These are phyloP conservation scores for Fratercula arctica DNA, from an alignment of 2,797 vertebrate genomes.

Conservation along the genomic window DNA sequence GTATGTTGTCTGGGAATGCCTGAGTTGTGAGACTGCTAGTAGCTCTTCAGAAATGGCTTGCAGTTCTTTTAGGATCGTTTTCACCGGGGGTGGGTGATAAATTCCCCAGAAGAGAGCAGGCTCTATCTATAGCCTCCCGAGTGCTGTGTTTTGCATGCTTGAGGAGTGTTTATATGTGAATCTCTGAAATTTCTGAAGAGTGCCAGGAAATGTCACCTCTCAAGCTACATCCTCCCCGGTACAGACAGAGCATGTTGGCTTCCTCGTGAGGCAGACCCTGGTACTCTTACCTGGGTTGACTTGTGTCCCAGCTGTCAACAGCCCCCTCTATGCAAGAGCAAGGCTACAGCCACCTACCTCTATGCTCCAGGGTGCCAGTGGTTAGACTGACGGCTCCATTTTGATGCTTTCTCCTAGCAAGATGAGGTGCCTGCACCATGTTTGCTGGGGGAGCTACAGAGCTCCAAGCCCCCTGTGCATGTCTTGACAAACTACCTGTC, in stretches of 20 bases:
- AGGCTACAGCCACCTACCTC: not conserved
- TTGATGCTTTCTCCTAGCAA: not conserved
- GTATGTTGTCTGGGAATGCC: not conserved
- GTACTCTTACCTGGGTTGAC: not conserved
- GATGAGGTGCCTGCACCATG: not conserved
- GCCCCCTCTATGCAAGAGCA: not conserved
- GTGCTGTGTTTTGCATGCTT: not conserved
- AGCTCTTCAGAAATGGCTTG: not conserved
- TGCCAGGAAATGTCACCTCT: not conserved
- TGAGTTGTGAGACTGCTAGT: constrained; percentile 25
- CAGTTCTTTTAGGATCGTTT: not conserved
- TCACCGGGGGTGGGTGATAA: not conserved
- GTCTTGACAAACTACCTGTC: not conserved
- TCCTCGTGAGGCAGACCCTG: not conserved
- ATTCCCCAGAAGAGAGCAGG: constrained; percentile 27
- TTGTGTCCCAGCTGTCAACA: not conserved
- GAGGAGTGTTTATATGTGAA: not conserved
- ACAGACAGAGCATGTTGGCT: not conserved
- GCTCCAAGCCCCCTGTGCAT: not conserved
- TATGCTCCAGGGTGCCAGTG: not conserved
- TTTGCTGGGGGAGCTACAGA: not conserved
- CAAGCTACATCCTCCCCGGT: not conserved
- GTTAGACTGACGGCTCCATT: not conserved
- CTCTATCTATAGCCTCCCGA: constrained; percentile 28
- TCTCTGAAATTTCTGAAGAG: not conserved